Evolutionary conservation across 1,140 invertebrate genomes (phyloP), one percentile per base, ranked within the genome.

Genomic region (Drosophila ambigua): DNA sequence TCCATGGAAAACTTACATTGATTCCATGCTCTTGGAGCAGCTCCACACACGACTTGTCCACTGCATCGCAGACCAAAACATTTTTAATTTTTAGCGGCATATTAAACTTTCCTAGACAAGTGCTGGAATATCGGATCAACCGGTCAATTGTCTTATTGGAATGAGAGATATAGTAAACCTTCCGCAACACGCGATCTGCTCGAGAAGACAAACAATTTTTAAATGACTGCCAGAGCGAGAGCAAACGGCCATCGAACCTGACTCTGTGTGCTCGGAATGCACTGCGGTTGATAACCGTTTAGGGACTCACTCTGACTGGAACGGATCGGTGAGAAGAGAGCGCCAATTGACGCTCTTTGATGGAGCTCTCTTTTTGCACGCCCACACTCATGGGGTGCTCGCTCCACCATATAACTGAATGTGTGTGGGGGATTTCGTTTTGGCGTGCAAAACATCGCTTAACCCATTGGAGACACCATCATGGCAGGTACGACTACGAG

Each of bases 21-120:
- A 99, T 95, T 13, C 95, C 96, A 90, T 97, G 94, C 52, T 94
- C 92, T 66, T 94, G 92, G 2, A 99, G 93, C 41, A 98, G 94
- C 59, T 97, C 94, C 2, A 95, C 95, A 91, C 98, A 99, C 74
- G 95, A 94, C 9, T 94, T 92, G 88, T 98, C 97, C 2, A 99
- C 96, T 23, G 97, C 96, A 93, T 99, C 98, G 72, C 97, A 97
- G 67, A 99, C 96, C 24, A 99, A 92, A 45, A 99, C 97, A 51
- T 93, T 94, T 72, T 94, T 93, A 54, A 95, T 94, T 55, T 94
- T 92, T 67, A 95, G 54, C 11, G 85, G 73, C 91, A 92, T 92
- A 72, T 80, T 79, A 20, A 26, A 58, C 15, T 43, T 54, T 43
- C 4, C 59, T 2, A 24, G 11, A 39, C 23, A 58, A 46, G 49